phyloP scores from a whole-genome alignment of 2,113 vertebrate species.

The rat (Rattus norvegicus) region GRCr8 NC_086020.1:159619001-159619500 shows the following conservation, averaged over 20 bases:
- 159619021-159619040: neutral
- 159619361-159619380: neutral
- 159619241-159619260: neutral
- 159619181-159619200: neutral
- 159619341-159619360: neutral
- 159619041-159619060: neutral
- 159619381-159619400: constrained; percentile 38
- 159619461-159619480: constrained; percentile 71
- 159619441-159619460: constrained; percentile 72
- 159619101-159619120: neutral
- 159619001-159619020: neutral
- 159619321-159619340: neutral
- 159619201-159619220: neutral
- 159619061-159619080: neutral
- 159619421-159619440: constrained; percentile 62
- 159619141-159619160: neutral
- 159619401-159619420: constrained; percentile 24
- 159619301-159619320: neutral
- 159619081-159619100: neutral
- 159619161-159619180: neutral
- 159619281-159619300: neutral
- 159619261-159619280: neutral
- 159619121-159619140: neutral
- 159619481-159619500: constrained; percentile 60
- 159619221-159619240: neutral